Evolutionary conservation across 2,797 vertebrate species (phyloP), one percentile per base, ranked within the genome.

Genomic region (Enteromius thamalakanensis): DNA sequence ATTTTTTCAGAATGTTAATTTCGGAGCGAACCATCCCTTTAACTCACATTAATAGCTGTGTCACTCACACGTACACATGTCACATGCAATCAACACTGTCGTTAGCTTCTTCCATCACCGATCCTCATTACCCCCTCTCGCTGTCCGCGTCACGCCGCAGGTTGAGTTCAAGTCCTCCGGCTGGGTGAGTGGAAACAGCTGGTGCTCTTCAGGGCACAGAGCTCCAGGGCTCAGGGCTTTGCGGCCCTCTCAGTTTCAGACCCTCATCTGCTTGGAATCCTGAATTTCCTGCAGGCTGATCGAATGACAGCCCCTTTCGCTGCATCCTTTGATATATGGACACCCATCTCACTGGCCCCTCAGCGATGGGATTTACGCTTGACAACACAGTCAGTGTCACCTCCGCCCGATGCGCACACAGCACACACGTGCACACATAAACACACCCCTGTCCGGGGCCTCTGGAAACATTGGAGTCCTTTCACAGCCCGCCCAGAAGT

Each of bases 121-220:
- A 89, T 87, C 91, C 90, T 85, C 82, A 87, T 55, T 92, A 89
- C 34, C 51, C 72, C 14, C 37, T 62, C 74, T 72, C 90, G 65
- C 81, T 60, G 81, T 86, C 79, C 91, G 94, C 94, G 95, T 84
- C 94, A 94, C 92, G 90, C 89, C 87, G 90, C 93, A 94, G 92
- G 94, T 94, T 96, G 94, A 95, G 94, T 95, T 96, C 94, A 95
- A 95, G 93, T 96, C 91, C 90, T 94, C 82, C 89, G 86, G 94
- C 47, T 95, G 95, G 91, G 93, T 95, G 94, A 97, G 95, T 95
- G 92, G 87, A 96, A 96, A 96, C 95, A 96, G 94, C 95, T 95
- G 93, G 89, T 90, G 81, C 58, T 83, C 75, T 49, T 83, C 34
- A 42, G 79, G 84, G 95, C 95, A 93, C 90, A 91, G 94, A 87